Evolutionary conservation across 2,888 invertebrate genomes (phyloP).

Genomic region (Ophonus ardosiacus): DNA sequence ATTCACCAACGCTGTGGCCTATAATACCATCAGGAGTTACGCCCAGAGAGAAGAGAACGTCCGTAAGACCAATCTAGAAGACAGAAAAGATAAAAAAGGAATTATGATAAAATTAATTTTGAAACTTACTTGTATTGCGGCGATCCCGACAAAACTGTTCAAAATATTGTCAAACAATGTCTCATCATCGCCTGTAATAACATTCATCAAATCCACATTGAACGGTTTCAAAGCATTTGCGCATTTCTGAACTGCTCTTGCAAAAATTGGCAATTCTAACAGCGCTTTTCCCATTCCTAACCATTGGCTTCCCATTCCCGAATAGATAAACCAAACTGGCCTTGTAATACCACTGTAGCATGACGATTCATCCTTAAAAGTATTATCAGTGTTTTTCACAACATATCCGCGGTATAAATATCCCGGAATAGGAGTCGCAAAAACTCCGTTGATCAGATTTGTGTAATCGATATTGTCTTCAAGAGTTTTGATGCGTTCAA

Average conservation of each 20-base stretch:
- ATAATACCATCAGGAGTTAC: slow-evolving; percentile 85
- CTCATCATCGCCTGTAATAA: slow-evolving; percentile 79
- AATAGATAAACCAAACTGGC: slow-evolving; percentile 84
- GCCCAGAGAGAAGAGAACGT: slow-evolving; percentile 80
- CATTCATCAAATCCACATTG: slow-evolving; percentile 81
- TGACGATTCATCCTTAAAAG: slow-evolving; percentile 71
- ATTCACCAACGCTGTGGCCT: slow-evolving; percentile 96
- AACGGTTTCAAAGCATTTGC: slow-evolving; percentile 79
- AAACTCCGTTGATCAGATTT: slow-evolving; percentile 76
- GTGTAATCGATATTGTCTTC: slow-evolving; percentile 76
- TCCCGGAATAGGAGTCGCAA: slow-evolving; percentile 76
- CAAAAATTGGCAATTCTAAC: slow-evolving; percentile 83
- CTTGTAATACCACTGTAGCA: slow-evolving; percentile 73
- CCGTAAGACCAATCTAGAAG: slow-evolving; percentile 80
- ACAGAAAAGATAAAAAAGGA: background rate
- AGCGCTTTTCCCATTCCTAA: slow-evolving; percentile 82
- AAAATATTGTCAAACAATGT: slow-evolving; percentile 82
- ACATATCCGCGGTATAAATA: slow-evolving; percentile 83
- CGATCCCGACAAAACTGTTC: slow-evolving; percentile 85
- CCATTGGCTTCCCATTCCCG: slow-evolving; percentile 89
- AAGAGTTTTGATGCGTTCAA: slow-evolving; percentile 75
- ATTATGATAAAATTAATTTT: background rate
- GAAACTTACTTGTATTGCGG: slow-evolving; percentile 78
- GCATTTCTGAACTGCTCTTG: slow-evolving; percentile 80
- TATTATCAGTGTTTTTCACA: slow-evolving; percentile 69